Conservation (phyloP, 2,113 vertebrate species). For the Plestiodon gilberti region DNA sequence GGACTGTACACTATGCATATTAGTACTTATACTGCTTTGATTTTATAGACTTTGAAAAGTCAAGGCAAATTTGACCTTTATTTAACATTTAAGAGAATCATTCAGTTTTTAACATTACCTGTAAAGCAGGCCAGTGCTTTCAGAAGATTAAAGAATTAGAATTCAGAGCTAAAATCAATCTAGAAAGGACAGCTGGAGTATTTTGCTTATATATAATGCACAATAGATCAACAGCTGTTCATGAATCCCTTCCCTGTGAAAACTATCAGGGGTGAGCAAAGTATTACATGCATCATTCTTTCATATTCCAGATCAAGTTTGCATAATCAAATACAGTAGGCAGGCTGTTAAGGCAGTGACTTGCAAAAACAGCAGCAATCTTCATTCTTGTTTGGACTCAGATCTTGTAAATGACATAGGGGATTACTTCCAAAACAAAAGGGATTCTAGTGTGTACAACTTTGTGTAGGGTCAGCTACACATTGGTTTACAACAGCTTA, state of each 20-base stretch:
- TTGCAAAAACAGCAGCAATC: not conserved
- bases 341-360: not conserved
- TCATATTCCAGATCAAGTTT: conserved; percentile 1
- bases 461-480: not conserved
- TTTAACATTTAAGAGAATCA: not conserved
- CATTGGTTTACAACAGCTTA: not conserved
- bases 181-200: not conserved
- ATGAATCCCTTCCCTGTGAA: not conserved
- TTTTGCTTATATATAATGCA: not conserved
- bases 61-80: not conserved
- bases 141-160: not conserved
- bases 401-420: not conserved
- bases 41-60: not conserved
- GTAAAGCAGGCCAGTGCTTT: not conserved
- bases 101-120: not conserved
- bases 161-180: conserved; percentile 12
- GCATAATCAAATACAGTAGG: not conserved
- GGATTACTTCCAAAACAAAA: not conserved
- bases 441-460: not conserved
- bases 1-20: not conserved
- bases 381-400: not conserved
- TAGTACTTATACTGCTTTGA: not conserved
- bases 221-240: not conserved
- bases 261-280: not conserved
- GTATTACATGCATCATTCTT: not conserved